A percentile compares a stretch with the other conserved stretches of the same genome.
Evolutionary conservation across 1,140 invertebrate species (phyloP).

Genomic region (Drosophila equinoxialis): DNA sequence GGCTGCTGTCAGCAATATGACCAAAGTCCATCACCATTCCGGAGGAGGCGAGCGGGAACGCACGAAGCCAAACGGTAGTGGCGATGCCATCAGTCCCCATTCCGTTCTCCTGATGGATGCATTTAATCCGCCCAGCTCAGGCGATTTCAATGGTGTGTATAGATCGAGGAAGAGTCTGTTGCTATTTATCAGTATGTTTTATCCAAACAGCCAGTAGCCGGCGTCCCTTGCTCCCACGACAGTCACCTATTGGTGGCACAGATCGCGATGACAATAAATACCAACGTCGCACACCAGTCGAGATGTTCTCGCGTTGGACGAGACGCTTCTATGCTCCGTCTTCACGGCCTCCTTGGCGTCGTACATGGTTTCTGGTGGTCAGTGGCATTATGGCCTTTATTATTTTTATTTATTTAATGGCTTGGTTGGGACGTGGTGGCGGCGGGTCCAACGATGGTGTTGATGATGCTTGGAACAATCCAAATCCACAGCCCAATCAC

Average conservation of each 20-base stretch:
- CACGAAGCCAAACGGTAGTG: constrained; percentile 63
- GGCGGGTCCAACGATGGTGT: constrained; percentile 51
- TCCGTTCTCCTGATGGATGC: constrained; percentile 82
- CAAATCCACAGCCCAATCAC: constrained; percentile 76
- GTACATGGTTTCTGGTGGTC: constrained; percentile 80
- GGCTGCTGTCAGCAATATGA: constrained; percentile 66
- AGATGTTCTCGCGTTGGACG: constrained; percentile 82
- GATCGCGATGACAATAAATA: constrained; percentile 83
- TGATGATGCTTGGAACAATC: constrained; percentile 77
- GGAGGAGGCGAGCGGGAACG: constrained; percentile 67
- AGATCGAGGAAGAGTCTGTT: background rate
- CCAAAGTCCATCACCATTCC: constrained; percentile 78
- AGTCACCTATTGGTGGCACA: constrained; percentile 75
- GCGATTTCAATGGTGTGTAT: constrained; percentile 68
- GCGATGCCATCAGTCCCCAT: constrained; percentile 71
- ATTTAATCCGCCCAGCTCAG: constrained; percentile 76
- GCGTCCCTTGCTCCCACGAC: constrained; percentile 72
- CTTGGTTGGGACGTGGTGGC: constrained; percentile 67
- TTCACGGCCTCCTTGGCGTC: constrained; percentile 80
- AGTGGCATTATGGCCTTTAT: constrained; percentile 71
- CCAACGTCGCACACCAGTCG: constrained; percentile 75
- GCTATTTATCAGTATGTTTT: background rate
- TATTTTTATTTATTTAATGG: constrained; percentile 78
- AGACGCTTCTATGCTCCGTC: constrained; percentile 81
- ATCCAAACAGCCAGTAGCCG: constrained; percentile 67